phyloP scores from a whole-genome alignment of 2,113 vertebrate genomes.

The Candoia aspera region DNA sequence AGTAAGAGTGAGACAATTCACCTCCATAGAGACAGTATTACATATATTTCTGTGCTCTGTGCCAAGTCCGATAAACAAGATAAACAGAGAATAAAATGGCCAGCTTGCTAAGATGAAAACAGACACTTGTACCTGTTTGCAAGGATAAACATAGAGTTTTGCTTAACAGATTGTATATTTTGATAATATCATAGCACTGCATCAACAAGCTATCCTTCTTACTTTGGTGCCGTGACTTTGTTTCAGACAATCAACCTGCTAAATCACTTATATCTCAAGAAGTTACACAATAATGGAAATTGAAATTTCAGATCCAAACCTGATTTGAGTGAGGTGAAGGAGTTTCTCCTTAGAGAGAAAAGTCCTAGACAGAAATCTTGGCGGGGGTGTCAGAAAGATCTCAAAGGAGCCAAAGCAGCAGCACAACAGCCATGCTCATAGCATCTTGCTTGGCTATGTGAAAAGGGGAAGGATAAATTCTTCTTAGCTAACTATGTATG shows the following conservation, averaged over 20 bases:
- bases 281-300: neutral
- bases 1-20: neutral
- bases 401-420: neutral
- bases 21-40: neutral
- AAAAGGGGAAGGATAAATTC: neutral
- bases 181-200: neutral
- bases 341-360: neutral
- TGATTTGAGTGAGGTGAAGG: neutral
- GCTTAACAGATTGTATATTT: neutral
- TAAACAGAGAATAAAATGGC: neutral
- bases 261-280: neutral
- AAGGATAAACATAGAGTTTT: neutral
- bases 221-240: neutral
- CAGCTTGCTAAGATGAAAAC: neutral
- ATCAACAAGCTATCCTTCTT: neutral
- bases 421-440: neutral
- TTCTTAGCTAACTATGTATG: neutral
- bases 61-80: neutral
- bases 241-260: neutral
- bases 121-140: neutral
- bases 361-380: neutral
- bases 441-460: neutral
- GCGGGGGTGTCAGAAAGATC: neutral
- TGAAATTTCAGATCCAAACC: neutral
- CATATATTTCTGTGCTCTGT: neutral